phyloP scores from a whole-genome alignment of 2,113 vertebrate genomes.

The Aramus guarauna region DNA sequence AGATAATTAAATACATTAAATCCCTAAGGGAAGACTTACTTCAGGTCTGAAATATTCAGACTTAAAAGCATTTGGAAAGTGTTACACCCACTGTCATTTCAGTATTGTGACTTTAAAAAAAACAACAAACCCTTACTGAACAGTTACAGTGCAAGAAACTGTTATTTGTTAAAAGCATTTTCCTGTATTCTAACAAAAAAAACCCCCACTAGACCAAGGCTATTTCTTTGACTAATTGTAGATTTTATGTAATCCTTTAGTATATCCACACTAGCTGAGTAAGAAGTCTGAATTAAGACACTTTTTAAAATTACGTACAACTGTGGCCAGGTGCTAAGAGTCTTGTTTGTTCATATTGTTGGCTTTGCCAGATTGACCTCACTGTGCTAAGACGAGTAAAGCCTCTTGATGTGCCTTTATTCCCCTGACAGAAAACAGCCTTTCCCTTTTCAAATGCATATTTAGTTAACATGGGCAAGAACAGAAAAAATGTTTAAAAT shows the following conservation, averaged over 20 bases:
- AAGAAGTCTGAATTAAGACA: not conserved
- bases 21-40: constrained; percentile 66
- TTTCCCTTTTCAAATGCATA: not conserved
- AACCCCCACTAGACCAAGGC: not conserved
- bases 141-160: not conserved
- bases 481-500: not conserved
- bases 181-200: not conserved
- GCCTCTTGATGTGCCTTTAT: too few species aligned
- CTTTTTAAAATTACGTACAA: not conserved
- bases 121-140: not conserved
- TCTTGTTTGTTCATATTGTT: not conserved
- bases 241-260: not conserved
- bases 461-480: not conserved
- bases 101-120: not conserved
- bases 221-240: not conserved
- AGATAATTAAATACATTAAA: constrained; percentile 67
- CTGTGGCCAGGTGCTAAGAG: not conserved
- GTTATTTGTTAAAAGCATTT: not conserved
- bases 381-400: not conserved
- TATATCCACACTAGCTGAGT: not conserved
- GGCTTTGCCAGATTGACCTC: not conserved
- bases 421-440: not conserved
- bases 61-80: constrained; percentile 50
- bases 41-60: constrained; percentile 58
- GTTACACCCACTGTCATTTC: constrained; percentile 26